Conservation (phyloP, 2,113 vertebrate genomes). For the Dryoscopus gambensis region DNA sequence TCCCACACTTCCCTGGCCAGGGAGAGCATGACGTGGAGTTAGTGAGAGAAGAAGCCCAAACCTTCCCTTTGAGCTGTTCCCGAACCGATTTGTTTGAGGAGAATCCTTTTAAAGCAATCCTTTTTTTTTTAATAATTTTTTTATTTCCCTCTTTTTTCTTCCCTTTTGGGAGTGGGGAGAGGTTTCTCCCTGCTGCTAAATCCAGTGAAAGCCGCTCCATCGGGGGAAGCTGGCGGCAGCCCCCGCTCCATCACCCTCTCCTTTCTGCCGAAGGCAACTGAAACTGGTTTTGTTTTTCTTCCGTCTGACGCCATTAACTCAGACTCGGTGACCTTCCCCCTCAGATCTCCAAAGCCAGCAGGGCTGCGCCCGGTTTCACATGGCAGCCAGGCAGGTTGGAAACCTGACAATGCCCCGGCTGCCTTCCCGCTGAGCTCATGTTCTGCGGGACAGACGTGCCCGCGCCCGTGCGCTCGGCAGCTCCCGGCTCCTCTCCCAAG, state of each 20-base stretch:
- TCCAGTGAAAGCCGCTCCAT: not conserved
- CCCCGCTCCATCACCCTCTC: not conserved
- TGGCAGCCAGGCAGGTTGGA: not conserved
- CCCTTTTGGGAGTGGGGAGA: not conserved
- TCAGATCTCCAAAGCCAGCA: not conserved
- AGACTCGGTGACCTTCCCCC: not conserved
- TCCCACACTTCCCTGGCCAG: not conserved
- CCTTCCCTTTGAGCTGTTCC: not conserved
- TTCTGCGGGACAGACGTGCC: not conserved
- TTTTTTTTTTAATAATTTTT: too few species aligned
- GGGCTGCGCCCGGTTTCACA: not conserved
- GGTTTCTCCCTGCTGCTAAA: not conserved
- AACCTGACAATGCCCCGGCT: not conserved
- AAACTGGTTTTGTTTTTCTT: not conserved
- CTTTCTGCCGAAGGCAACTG: not conserved
- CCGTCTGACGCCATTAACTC: not conserved
- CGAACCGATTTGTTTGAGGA: not conserved
- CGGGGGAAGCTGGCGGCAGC: not conserved
- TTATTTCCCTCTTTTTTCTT: not conserved
- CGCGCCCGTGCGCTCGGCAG: not conserved
- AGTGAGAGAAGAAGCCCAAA: not conserved
- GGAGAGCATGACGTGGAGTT: rapidly evolving
- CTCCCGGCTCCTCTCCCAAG: not conserved
- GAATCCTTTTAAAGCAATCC: rapidly evolving
- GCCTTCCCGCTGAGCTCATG: not conserved